Base-by-base conservation (phyloP, 2,113 vertebrate genomes). In the Rutilus rutilus region DNA sequence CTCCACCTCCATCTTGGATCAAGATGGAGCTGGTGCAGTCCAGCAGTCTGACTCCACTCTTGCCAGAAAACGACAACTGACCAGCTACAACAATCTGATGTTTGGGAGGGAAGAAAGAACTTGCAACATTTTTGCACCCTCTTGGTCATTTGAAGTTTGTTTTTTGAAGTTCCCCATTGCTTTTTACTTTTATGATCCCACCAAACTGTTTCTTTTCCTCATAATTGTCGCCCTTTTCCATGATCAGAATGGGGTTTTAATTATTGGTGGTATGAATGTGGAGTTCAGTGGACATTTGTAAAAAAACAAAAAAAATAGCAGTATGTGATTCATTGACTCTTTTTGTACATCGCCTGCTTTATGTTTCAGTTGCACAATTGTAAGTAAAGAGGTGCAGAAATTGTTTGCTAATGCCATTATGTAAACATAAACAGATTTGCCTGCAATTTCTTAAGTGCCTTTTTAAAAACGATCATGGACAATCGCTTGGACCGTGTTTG, bases 371-470 rank as follows among this genome's bases (percentile, higher is more conserved):
- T 96, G 95, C 94, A 95, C 94, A 94, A 95, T 93, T 95, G 95
- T 93, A 64, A 78, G 95, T 93, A 64, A 78, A 78, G 62, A 79
- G 47, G n/a, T 74, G 92, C 95, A 95, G 95, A 95, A 93, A 94
- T 95, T 91, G 92, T 80, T 90, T 95, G 92, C 93, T 71, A 12
- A 47, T 78, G 33, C 47, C 23, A 39, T 82, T 42, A 81, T 79
- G 57, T 14, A 27, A 52, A 78, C 83, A 50, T 75, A 74, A 77
- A 45, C 52, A 93, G 93, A 95, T 95, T 94, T 95, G 93, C 94
- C 94, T 64, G 94, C 93, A 94, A 94, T 96, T 96, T 96, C 95
- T 94, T 90, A 96, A 96, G 96, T 97, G 96, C 96, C 96, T 97
- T 96, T 94, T 93, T 93, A 62, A 80, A 79, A 67, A 65, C 50